Percentiles rank a stretch among this genome's conserved stretches.
Evolutionary conservation across 1,140 invertebrate genomes (phyloP).

Genomic region (Bombus soroeensis): DNA sequence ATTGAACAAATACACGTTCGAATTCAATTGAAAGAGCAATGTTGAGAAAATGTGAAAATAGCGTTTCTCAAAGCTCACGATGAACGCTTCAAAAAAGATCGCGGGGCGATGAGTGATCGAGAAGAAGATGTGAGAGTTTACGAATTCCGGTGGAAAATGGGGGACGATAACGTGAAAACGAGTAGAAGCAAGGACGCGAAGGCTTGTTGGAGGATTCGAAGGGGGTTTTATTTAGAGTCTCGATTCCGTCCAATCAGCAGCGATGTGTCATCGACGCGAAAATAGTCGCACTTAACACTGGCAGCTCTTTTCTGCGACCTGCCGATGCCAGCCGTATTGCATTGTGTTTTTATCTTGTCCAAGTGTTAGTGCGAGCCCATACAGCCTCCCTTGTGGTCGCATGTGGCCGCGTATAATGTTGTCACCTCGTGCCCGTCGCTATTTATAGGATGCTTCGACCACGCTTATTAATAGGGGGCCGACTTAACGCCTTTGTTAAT

Average conservation of each 20-base stretch:
- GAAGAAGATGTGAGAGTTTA: background rate
- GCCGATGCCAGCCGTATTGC: slow-evolving; percentile 68
- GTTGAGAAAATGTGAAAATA: too few relatives aligned
- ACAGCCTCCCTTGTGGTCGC: slow-evolving; percentile 29
- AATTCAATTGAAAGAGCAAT: too few relatives aligned
- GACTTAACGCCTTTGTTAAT: slow-evolving; percentile 74
- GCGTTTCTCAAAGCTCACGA: background rate
- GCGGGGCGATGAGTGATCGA: background rate
- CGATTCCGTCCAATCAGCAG: slow-evolving; percentile 71
- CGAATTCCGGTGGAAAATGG: background rate
- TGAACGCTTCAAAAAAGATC: too few relatives aligned
- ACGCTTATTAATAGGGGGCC: slow-evolving; percentile 74
- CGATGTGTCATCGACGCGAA: slow-evolving; percentile 76
- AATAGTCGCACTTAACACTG: slow-evolving; percentile 75
- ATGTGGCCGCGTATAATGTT: slow-evolving; percentile 52
- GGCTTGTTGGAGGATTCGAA: slow-evolving; percentile 26
- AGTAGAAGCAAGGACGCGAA: background rate
- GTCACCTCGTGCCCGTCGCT: slow-evolving; percentile 63
- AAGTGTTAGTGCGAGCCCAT: slow-evolving; percentile 23
- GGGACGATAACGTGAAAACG: slow-evolving; percentile 6
- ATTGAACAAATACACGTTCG: too few relatives aligned
- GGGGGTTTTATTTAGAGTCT: slow-evolving; percentile 67
- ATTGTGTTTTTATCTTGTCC: slow-evolving; percentile 47
- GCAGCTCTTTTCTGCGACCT: slow-evolving; percentile 69
- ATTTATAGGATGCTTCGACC: slow-evolving; percentile 73